Evolutionary conservation across 2,113 vertebrate species (phyloP), one percentile per base, ranked within the genome.

Genomic region (Sceloporus undulatus): DNA sequence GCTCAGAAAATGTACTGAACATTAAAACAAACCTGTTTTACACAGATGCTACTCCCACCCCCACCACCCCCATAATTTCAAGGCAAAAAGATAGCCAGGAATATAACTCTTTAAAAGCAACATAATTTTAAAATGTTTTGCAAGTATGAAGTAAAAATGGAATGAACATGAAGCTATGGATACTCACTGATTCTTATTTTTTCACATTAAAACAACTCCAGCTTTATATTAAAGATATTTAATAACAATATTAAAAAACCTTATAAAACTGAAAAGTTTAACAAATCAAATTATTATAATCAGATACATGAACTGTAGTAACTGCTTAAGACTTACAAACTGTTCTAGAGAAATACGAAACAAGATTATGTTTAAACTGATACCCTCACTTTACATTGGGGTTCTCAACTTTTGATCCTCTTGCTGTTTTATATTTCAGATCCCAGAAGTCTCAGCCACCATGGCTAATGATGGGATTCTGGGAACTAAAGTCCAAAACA

Each of bases 131-230:
- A 96, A 94, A 94, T 91, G 96, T 91, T 94, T 95, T 96, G 98
- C 97, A 96, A 93, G 95, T 82, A 94, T 93, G 95, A 95, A 95
- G 95, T 95, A 95, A 95, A 94, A 93, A 97, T 97, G 98, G 96
- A 94, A 98, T 98, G 99, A 96, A 98, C 97, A 97, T 96, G 97
- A 97, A 98, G 97, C 98, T 94, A 96, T 92, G 97, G 96, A 98
- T 99, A 99, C 98, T 99, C 98, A 99, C 99, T 98, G 98, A 95
- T 96, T 96, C 96, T 91, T 92, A 91, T 96, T 98, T 98, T 96
- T 97, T 96, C 97, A 98, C 97, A 98, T 96, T 97, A 98, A 97
- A 98, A 93, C 97, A 95, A 98, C 96, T 98, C 98, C 98, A 97
- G 98, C 98, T 97, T 98, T 97, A 97, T 96, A 98, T 96, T 97